Conservation (phyloP, 2,797 vertebrate species). For the Perdix hodgsoniae region DNA sequence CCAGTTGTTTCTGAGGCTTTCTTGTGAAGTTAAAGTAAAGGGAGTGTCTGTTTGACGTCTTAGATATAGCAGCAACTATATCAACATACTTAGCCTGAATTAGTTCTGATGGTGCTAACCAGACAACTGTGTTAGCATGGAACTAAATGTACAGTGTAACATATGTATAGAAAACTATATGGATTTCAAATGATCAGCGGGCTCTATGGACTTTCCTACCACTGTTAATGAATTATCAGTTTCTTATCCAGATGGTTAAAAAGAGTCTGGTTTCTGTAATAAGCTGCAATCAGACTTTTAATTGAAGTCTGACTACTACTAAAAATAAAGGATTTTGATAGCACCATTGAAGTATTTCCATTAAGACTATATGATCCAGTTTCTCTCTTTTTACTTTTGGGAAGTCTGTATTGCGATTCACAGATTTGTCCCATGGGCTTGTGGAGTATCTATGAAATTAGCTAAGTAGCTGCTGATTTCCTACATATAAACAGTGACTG, state of each 20-base stretch:
- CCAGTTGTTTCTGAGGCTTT: not conserved
- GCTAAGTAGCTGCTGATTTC: not conserved
- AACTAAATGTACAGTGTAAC: not conserved
- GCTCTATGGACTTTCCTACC: rapidly evolving
- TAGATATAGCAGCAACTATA: not conserved
- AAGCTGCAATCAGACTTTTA: not conserved
- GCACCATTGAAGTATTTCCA: not conserved
- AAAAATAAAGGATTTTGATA: not conserved
- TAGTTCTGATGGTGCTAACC: not conserved
- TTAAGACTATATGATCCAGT: not conserved
- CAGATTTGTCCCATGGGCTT: not conserved
- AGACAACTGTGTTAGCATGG: not conserved
- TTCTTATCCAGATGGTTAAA: not conserved
- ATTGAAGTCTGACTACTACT: not conserved
- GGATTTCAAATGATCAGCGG: not conserved
- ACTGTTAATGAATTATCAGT: not conserved
- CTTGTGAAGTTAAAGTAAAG: not conserved
- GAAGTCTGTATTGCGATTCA: not conserved
- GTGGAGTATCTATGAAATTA: not conserved
- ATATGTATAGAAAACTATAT: not conserved
- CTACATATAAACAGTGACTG: not conserved
- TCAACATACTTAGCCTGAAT: not conserved
- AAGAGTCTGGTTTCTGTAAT: not conserved
- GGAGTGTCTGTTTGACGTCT: not conserved
- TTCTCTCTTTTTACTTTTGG: not conserved